Percentiles rank a stretch among this genome's conserved stretches.
Evolutionary conservation across 2,113 vertebrate genomes (phyloP).

Genomic region (Elanoides forficatus): DNA sequence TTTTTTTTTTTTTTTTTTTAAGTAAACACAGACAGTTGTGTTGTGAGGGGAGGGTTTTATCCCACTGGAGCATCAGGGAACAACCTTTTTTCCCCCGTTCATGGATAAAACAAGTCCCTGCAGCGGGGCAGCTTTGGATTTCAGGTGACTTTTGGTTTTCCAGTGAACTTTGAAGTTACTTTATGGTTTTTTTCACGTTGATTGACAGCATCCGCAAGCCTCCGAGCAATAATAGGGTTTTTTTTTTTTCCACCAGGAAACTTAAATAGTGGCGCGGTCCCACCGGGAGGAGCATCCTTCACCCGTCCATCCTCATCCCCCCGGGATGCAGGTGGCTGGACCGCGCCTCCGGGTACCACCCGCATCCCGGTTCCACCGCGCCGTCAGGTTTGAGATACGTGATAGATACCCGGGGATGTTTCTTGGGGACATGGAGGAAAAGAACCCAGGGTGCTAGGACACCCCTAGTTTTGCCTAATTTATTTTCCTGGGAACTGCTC

Average conservation of each 20-base stretch:
- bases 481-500: neutral
- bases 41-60: neutral
- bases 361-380: fast-evolving
- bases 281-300: neutral
- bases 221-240: fast-evolving
- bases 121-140: neutral
- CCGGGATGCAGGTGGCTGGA: neutral
- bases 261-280: neutral
- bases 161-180: neutral
- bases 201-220: neutral
- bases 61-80: neutral
- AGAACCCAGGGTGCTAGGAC: neutral
- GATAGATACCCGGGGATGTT: neutral
- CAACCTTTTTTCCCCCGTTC: neutral
- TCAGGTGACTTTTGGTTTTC: neutral
- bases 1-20: neutral
- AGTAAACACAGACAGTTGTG: neutral
- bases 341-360: fast-evolving
- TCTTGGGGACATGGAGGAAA: neutral
- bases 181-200: neutral
- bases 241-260: neutral
- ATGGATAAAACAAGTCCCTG: neutral
- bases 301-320: neutral
- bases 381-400: neutral
- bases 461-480: fast-evolving